Percentiles rank a stretch among this genome's conserved stretches.
Evolutionary conservation across 2,113 vertebrate species (phyloP).

Genomic region (Eupsittula cactorum): DNA sequence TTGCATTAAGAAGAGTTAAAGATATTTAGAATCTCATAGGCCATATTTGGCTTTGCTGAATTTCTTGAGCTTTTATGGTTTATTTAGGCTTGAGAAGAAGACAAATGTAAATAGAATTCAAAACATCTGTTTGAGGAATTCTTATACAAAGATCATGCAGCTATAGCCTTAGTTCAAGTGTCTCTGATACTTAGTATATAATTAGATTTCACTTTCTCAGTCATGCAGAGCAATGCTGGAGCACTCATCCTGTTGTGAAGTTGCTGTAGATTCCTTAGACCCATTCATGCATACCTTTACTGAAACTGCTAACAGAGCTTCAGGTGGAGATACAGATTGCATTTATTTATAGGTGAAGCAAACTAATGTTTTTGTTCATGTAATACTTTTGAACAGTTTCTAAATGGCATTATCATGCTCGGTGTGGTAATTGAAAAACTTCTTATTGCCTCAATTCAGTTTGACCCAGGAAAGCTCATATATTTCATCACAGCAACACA

Average conservation of each 20-base stretch:
- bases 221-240: background rate
- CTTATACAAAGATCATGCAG: background rate
- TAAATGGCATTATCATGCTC: accelerated
- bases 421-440: background rate
- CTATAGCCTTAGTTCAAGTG: background rate
- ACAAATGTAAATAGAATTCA: background rate
- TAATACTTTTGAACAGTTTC: background rate
- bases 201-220: background rate
- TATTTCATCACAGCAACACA: background rate
- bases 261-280: background rate
- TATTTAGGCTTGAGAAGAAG: background rate
- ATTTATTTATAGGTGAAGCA: background rate
- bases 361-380: background rate
- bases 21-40: background rate
- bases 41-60: background rate
- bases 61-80: background rate
- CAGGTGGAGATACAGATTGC: accelerated
- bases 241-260: background rate
- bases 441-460: background rate
- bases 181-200: background rate
- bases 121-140: background rate
- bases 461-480: background rate
- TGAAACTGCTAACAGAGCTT: background rate
- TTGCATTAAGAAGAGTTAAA: background rate
- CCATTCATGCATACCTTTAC: accelerated